These are phyloP conservation scores for Sebastes diploproa DNA, from an alignment of 2,797 vertebrate species.

Conservation along the genomic window DNA sequence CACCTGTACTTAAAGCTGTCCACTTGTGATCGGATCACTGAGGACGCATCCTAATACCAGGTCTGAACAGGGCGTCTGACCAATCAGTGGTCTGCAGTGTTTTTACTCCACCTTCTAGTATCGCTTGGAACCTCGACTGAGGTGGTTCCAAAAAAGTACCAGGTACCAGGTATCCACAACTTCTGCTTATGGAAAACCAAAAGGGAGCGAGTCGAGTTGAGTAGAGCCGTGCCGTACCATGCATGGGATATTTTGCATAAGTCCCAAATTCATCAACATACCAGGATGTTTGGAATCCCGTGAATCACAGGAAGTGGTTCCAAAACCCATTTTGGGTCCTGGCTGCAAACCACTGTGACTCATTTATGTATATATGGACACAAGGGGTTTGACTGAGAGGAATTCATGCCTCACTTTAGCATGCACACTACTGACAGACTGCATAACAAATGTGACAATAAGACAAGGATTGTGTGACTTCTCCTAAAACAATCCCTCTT, in stretches of 20 bases:
- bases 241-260: background rate
- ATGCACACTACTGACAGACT: background rate
- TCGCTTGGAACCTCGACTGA: background rate
- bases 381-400: background rate
- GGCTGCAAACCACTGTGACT: slow-evolving; percentile 27
- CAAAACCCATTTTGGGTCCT: background rate
- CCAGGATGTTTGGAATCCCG: slow-evolving; percentile 1
- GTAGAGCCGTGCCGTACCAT: background rate
- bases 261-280: background rate
- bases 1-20: too few relatives aligned
- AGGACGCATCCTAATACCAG: too few relatives aligned
- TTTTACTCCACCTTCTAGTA: background rate
- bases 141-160: background rate
- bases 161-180: background rate
- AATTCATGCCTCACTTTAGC: slow-evolving; percentile 4
- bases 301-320: slow-evolving; percentile 33
- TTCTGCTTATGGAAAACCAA: background rate
- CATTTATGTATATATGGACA: slow-evolving; percentile 1
- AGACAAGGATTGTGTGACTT: background rate
- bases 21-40: too few relatives aligned
- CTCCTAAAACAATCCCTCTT: background rate
- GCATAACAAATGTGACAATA: background rate
- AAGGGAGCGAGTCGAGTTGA: background rate
- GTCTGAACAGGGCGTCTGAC: background rate
- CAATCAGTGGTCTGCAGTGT: background rate